These are phyloP conservation scores for Forbesichthys papilliferus DNA, from an alignment of 2,113 vertebrate genomes.

Conservation along the genomic window DNA sequence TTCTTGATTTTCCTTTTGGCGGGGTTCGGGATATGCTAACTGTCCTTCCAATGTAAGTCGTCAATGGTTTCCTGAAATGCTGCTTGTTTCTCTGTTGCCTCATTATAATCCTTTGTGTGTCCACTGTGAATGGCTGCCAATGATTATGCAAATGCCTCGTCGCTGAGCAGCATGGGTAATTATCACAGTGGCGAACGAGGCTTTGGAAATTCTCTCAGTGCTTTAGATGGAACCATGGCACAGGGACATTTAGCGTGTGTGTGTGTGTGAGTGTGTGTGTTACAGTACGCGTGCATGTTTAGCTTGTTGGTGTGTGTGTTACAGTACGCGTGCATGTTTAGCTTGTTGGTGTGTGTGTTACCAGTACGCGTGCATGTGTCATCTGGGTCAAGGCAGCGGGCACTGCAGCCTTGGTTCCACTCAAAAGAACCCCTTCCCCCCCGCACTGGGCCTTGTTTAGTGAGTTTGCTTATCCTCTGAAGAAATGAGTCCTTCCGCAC, in stretches of 20 bases:
- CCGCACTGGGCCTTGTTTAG: not conserved
- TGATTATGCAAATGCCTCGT: slow-evolving; percentile 79
- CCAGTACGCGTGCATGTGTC: not conserved
- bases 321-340: not conserved
- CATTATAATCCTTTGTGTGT: slow-evolving; percentile 79
- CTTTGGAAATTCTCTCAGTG: slow-evolving; percentile 67
- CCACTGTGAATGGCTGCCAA: slow-evolving; percentile 76
- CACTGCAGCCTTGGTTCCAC: slow-evolving; percentile 22
- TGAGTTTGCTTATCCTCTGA: slow-evolving; percentile 19
- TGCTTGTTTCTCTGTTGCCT: slow-evolving; percentile 75
- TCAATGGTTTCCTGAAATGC: slow-evolving; percentile 63
- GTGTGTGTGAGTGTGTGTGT: not conserved
- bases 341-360: not conserved
- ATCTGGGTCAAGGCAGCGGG: slow-evolving; percentile 3
- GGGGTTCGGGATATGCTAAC: slow-evolving; percentile 27
- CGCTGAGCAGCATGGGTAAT: slow-evolving; percentile 78
- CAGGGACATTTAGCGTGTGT: slow-evolving; percentile 2
- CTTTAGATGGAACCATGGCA: slow-evolving; percentile 54
- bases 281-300: not conserved
- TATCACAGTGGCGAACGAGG: slow-evolving; percentile 72
- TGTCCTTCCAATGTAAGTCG: slow-evolving; percentile 46
- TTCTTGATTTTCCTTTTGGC: slow-evolving; percentile 21
- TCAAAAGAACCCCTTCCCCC: slow-evolving; percentile 20
- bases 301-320: not conserved
- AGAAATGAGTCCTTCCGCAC: slow-evolving; percentile 6